Evolutionary conservation across 2,888 invertebrate genomes (phyloP).

Genomic region (Andrena haemorrhoa): DNA sequence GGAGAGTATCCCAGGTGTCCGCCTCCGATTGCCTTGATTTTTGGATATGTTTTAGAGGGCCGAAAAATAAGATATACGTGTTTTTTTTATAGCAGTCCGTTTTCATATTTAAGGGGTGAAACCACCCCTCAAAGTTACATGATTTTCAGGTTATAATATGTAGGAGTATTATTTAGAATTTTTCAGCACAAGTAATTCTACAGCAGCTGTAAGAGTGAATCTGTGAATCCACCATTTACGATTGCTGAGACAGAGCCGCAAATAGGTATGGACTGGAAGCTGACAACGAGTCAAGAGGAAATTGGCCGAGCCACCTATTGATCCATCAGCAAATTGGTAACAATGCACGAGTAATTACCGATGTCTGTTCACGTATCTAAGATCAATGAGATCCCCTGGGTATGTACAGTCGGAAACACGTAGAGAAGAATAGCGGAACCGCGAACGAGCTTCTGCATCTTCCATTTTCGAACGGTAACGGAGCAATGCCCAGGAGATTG

Average conservation of each 20-base stretch:
- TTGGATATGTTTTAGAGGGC: too few relatives aligned
- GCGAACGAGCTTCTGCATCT: conserved; percentile 52
- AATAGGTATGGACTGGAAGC: background rate
- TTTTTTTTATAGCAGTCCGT: too few relatives aligned
- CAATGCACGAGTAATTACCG: conserved; percentile 76
- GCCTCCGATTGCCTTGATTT: too few relatives aligned
- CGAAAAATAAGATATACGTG: too few relatives aligned
- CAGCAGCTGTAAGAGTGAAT: too few relatives aligned
- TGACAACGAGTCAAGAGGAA: conserved; percentile 14
- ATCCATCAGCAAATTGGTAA: conserved; percentile 77
- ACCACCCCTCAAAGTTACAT: too few relatives aligned
- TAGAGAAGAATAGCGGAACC: conserved; percentile 21
- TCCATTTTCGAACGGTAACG: conserved; percentile 55
- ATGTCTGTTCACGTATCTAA: conserved; percentile 65
- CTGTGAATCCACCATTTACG: background rate
- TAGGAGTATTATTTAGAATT: too few relatives aligned
- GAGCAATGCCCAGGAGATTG: conserved; percentile 62
- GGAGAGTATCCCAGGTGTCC: too few relatives aligned
- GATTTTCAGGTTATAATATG: too few relatives aligned
- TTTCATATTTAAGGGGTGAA: too few relatives aligned
- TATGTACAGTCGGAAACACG: conserved; percentile 32
- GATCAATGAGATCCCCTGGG: conserved; percentile 73
- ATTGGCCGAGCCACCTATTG: conserved; percentile 55
- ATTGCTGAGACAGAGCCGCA: background rate
- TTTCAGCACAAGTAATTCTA: too few relatives aligned